These are phyloP conservation scores for Synodontis membranacea DNA, from an alignment of 2,113 vertebrate genomes.

Conservation along the genomic window DNA sequence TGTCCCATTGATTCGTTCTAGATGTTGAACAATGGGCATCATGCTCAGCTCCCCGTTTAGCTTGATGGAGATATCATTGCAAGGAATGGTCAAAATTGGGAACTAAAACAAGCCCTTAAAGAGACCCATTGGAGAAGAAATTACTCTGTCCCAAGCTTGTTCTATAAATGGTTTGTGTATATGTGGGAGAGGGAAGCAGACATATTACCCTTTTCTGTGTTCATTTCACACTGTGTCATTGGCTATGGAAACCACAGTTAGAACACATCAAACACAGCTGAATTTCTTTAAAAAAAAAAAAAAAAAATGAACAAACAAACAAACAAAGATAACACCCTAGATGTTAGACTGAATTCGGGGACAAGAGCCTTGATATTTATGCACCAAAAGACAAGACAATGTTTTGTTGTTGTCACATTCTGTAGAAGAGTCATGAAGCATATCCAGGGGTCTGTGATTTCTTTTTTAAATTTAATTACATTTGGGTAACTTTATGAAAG, in stretches of 20 bases:
- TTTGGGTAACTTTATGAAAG: not conserved
- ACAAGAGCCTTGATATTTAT: conserved; percentile 67
- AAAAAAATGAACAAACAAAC: too few species aligned
- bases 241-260: not conserved
- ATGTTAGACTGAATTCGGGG: conserved; percentile 68
- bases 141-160: not conserved
- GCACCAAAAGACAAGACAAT: conserved; percentile 63
- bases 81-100: not conserved
- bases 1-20: not conserved
- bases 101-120: not conserved
- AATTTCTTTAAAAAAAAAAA: too few species aligned
- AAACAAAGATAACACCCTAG: too few species aligned
- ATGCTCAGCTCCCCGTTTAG: not conserved
- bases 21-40: not conserved
- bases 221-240: not conserved
- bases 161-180: too few species aligned
- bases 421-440: not conserved
- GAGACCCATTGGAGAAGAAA: not conserved
- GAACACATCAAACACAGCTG: too few species aligned
- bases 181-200: not conserved
- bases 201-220: not conserved
- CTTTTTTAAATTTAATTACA: conserved; percentile 34
- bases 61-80: not conserved
- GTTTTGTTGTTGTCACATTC: conserved; percentile 49
- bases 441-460: not conserved